phyloP scores from a whole-genome alignment of 2,888 invertebrate genomes.

The Machimus atricapillus region DNA sequence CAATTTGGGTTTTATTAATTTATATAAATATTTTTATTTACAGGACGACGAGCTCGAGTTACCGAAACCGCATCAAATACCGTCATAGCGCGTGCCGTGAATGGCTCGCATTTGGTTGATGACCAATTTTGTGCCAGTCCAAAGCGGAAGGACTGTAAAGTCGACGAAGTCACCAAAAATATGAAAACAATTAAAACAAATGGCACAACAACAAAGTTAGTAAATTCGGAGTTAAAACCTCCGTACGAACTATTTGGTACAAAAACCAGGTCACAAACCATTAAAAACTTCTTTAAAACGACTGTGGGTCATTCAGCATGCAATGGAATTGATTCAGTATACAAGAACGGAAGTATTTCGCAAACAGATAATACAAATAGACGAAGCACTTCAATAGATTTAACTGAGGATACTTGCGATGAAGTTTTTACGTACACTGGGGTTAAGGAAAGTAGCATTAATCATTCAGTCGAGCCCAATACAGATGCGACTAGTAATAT shows the following conservation, averaged over 20 bases:
- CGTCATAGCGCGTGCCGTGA: not conserved
- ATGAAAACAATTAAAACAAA: not conserved
- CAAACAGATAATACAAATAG: not conserved
- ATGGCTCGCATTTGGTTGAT: slow-evolving; percentile 50
- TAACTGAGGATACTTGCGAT: slow-evolving; percentile 50
- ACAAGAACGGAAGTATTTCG: not conserved
- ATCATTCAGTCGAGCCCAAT: not conserved
- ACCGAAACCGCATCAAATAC: not conserved
- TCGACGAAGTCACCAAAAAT: slow-evolving; percentile 52
- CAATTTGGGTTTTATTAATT: not conserved
- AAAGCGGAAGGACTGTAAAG: slow-evolving; percentile 62
- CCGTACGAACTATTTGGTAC: slow-evolving; percentile 37
- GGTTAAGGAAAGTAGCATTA: not conserved
- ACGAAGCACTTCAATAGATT: slow-evolving; percentile 44
- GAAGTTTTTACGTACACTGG: slow-evolving; percentile 45
- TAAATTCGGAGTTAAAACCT: not conserved
- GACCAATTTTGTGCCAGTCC: slow-evolving; percentile 61
- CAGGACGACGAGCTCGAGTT: slow-evolving; percentile 15
- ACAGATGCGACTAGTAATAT: slow-evolving; percentile 53
- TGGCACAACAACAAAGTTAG: not conserved
- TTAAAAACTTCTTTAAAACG: slow-evolving; percentile 58
- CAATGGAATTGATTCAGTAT: not conserved
- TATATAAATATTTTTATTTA: not conserved
- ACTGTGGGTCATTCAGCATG: slow-evolving; percentile 48
- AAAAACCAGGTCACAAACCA: slow-evolving; percentile 56